Percentiles rank a stretch among this genome's conserved stretches.
Conservation (phyloP, 2,113 vertebrate genomes). For the Mohoua ochrocephala region DNA sequence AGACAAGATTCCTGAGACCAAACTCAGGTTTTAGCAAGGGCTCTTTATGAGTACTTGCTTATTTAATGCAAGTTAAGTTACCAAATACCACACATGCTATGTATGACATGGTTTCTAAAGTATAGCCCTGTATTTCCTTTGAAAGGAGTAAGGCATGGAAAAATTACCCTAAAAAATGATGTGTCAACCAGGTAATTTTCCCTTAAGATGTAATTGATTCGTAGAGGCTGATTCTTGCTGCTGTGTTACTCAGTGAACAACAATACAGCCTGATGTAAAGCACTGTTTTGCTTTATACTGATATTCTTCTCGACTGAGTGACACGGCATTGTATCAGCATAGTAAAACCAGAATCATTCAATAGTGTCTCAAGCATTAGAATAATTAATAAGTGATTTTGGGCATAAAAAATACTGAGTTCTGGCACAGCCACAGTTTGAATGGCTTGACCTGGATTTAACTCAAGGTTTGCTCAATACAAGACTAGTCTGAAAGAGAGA, state of each 20-base stretch:
- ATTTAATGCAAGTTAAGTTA: background rate
- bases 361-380: background rate
- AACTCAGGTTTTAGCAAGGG: background rate
- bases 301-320: background rate
- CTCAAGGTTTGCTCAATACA: background rate
- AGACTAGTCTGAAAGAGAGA: background rate
- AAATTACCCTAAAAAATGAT: background rate
- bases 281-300: background rate
- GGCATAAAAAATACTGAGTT: background rate
- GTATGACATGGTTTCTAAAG: background rate
- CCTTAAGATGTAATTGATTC: background rate
- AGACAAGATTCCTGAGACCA: background rate
- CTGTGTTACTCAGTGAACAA: background rate
- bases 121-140: slow-evolving; percentile 1
- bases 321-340: background rate
- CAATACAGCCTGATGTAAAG: background rate
- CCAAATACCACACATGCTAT: background rate
- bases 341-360: background rate
- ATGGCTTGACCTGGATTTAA: background rate
- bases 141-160: background rate
- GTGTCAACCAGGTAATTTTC: background rate
- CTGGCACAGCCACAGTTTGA: background rate
- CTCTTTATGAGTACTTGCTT: background rate
- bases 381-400: background rate
- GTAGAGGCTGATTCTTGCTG: background rate